Evolutionary conservation across 2,797 vertebrate genomes (phyloP).

Genomic region (Tapera naevia): DNA sequence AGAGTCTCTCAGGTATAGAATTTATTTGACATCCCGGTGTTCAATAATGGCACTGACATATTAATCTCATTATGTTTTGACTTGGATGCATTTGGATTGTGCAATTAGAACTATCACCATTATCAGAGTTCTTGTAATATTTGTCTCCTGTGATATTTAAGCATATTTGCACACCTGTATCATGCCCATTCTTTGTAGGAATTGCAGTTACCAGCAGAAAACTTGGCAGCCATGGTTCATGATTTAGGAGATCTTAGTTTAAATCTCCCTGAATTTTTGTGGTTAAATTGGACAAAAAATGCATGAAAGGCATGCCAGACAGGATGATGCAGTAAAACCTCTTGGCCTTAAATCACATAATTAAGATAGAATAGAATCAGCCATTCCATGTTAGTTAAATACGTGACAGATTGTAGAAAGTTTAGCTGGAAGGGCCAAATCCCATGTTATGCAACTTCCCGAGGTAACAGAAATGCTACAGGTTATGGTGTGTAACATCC

Average conservation of each 20-base stretch:
- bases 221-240: not conserved
- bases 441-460: not conserved
- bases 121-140: not conserved
- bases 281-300: not conserved
- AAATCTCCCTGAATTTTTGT: not conserved
- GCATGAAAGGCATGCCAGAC: not conserved
- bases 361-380: not conserved
- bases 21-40: not conserved
- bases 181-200: not conserved
- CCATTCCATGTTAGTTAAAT: not conserved
- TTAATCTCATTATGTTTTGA: not conserved
- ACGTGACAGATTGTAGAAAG: not conserved
- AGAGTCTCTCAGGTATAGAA: slow-evolving; percentile 25
- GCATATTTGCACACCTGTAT: not conserved
- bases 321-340: not conserved
- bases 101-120: not conserved
- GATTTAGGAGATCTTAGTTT: not conserved
- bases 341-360: not conserved
- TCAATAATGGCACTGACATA: not conserved
- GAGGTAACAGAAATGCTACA: not conserved
- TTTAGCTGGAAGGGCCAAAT: not conserved
- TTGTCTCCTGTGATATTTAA: not conserved
- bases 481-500: not conserved
- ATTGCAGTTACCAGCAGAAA: not conserved
- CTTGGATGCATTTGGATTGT: not conserved